Evolutionary conservation across 23 tunicate genomes (phyloP).

Genomic region (Oikopleura vanhoeffeni): DNA sequence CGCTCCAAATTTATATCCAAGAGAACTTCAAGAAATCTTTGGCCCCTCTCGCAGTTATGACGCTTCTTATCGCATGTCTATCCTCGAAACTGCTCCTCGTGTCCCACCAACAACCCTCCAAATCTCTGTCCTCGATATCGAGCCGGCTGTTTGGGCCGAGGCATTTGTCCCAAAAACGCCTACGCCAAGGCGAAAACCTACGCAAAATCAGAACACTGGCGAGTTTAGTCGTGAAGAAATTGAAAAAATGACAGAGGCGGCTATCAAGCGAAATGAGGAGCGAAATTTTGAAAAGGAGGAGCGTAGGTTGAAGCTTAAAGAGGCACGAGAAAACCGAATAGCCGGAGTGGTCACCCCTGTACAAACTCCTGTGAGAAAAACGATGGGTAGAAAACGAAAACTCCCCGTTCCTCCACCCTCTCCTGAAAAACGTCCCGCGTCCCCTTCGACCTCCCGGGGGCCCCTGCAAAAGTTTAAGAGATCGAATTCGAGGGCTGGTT

Average conservation of each 20-base stretch:
- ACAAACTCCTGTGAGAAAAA: background rate
- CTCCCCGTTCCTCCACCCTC: background rate
- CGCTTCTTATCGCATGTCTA: background rate
- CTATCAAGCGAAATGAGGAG: background rate
- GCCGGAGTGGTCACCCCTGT: background rate
- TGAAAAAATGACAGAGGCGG: background rate
- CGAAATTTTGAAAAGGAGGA: background rate
- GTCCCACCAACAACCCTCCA: slow-evolving; percentile 15
- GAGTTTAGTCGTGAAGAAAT: background rate
- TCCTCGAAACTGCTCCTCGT: background rate
- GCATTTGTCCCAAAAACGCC: background rate
- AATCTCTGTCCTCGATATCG: slow-evolving; percentile 2
- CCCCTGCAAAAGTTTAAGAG: no score
- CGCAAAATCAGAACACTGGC: background rate
- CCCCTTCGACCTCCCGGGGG: no score
- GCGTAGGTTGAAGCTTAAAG: background rate
- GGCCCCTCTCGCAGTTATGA: background rate
- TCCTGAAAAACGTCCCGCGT: no score
- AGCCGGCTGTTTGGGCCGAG: background rate
- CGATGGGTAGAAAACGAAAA: background rate
- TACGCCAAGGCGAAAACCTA: background rate
- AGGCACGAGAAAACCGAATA: background rate
- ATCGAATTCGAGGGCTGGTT: no score
- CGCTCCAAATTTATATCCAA: background rate
- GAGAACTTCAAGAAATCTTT: background rate